These are phyloP conservation scores for Lamproptera curius DNA, from an alignment of 2,888 invertebrate species.

Conservation along the genomic window DNA sequence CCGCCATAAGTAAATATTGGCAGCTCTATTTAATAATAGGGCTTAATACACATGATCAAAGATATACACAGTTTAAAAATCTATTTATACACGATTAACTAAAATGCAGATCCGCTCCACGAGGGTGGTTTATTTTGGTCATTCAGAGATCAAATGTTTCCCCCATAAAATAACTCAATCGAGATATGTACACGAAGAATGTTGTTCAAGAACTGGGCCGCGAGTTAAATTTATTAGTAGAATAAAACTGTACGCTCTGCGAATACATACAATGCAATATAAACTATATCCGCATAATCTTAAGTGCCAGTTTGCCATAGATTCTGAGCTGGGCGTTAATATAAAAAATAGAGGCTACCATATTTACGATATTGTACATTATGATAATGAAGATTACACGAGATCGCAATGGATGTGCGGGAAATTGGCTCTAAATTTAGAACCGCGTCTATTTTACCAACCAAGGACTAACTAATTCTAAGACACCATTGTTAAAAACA, in stretches of 20 bases:
- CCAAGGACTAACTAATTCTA: too few relatives aligned
- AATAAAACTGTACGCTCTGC: constrained; percentile 2
- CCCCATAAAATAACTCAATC: constrained; percentile 1
- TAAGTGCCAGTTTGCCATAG: not conserved
- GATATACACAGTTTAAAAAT: too few relatives aligned
- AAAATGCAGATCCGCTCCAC: not conserved
- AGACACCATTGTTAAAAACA: too few relatives aligned
- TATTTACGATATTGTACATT: not conserved
- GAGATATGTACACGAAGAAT: constrained; percentile 2
- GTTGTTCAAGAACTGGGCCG: constrained; percentile 1
- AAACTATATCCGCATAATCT: not conserved
- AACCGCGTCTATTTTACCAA: too few relatives aligned
- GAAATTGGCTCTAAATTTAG: too few relatives aligned
- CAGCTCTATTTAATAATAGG: too few relatives aligned
- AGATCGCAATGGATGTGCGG: not conserved
- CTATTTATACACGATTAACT: too few relatives aligned
- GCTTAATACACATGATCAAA: too few relatives aligned
- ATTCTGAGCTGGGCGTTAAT: not conserved
- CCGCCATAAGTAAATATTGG: too few relatives aligned
- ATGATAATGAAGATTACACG: not conserved
- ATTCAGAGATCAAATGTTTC: constrained; percentile 6
- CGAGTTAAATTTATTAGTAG: constrained; percentile 1
- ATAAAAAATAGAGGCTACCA: not conserved
- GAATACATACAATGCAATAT: not conserved
- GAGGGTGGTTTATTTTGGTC: not conserved